These are phyloP conservation scores for Cantharis flavilabris DNA, from an alignment of 2,888 invertebrate genomes.

Conservation along the genomic window DNA sequence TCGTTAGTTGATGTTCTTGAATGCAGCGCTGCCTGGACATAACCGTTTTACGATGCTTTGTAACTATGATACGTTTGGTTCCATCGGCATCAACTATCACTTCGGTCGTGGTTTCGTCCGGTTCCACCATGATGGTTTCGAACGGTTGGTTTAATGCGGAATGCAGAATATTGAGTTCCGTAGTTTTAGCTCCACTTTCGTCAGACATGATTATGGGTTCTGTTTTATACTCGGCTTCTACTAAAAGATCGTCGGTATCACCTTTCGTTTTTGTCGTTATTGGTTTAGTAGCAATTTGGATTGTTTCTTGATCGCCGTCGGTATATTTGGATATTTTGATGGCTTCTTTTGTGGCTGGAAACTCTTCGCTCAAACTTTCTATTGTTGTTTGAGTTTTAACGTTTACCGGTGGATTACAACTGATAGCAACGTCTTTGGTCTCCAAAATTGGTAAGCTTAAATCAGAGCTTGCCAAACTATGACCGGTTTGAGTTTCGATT, in stretches of 20 bases:
- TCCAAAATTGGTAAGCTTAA: constrained; percentile 35
- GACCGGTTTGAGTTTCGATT: constrained; percentile 72
- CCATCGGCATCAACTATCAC: constrained; percentile 82
- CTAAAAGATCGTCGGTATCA: constrained; percentile 60
- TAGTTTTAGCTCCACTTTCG: constrained; percentile 58
- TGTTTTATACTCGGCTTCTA: constrained; percentile 74
- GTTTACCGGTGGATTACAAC: constrained; percentile 61
- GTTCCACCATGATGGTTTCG: constrained; percentile 80
- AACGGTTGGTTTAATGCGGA: constrained; percentile 73
- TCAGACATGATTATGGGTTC: constrained; percentile 53
- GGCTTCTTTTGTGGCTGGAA: constrained; percentile 63
- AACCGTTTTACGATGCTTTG: constrained; percentile 71
- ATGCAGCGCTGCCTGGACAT: constrained; percentile 69
- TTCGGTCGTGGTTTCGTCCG: constrained; percentile 82
- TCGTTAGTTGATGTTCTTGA: constrained; percentile 65
- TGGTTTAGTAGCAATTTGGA: constrained; percentile 71
- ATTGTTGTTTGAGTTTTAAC: constrained; percentile 63
- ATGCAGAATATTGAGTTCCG: constrained; percentile 74
- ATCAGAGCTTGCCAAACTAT: constrained; percentile 59
- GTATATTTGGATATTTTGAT: constrained; percentile 69
- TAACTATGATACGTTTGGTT: constrained; percentile 77
- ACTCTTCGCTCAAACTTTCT: constrained; percentile 46
- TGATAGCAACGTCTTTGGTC: constrained; percentile 60
- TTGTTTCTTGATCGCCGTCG: constrained; percentile 69
- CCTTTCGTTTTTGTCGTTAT: constrained; percentile 60